Evolutionary conservation across 2,113 vertebrate genomes (phyloP).

Genomic region (Percina caprodes): DNA sequence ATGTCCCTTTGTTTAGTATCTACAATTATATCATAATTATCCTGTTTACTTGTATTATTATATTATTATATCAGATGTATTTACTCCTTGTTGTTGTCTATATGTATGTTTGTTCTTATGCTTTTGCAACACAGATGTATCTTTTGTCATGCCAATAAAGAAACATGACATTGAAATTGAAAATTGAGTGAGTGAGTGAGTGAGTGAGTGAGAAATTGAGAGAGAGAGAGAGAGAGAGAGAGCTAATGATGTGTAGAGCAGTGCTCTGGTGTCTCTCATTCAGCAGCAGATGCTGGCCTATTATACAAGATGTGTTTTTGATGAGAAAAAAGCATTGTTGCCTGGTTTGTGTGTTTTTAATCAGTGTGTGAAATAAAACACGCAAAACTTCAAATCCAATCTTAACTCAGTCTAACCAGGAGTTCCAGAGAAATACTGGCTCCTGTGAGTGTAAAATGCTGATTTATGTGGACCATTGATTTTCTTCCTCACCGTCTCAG

Average conservation of each 20-base stretch:
- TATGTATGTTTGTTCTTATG: no score
- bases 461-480: constrained; percentile 63
- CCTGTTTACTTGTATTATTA: no score
- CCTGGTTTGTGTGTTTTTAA: constrained; percentile 26
- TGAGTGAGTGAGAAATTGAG: no score
- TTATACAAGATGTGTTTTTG: constrained; percentile 63
- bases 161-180: no score
- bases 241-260: constrained; percentile 59
- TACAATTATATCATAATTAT: no score
- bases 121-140: no score
- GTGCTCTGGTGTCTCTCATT: constrained; percentile 40
- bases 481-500: constrained; percentile 34
- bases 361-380: constrained; percentile 2
- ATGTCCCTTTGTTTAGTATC: no score
- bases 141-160: no score
- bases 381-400: constrained; percentile 5
- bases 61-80: no score
- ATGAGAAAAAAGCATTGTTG: constrained; percentile 37
- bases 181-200: no score
- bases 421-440: constrained; percentile 36
- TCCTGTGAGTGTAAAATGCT: constrained; percentile 50
- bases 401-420: constrained; percentile 22
- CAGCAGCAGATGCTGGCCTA: constrained; percentile 56
- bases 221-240: not conserved
- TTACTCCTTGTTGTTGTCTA: no score